These are phyloP conservation scores for Syrista parreyssii DNA, from an alignment of 2,888 invertebrate species.

Conservation along the genomic window DNA sequence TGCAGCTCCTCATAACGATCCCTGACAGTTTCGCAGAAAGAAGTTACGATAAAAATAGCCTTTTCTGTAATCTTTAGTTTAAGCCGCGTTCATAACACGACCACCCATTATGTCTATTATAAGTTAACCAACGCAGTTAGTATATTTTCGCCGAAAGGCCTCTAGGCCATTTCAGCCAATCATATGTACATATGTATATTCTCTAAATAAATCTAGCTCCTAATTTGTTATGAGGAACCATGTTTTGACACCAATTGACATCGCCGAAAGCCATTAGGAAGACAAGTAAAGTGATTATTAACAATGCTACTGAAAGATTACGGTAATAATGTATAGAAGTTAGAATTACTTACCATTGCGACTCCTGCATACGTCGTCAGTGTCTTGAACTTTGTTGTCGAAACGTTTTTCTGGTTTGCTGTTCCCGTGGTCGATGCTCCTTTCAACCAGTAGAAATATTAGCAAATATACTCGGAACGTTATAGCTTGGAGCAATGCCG, in stretches of 20 bases:
- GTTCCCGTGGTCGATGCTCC: background rate
- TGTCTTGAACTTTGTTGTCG: background rate
- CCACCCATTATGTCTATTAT: background rate
- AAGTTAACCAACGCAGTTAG: background rate
- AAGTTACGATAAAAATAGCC: background rate
- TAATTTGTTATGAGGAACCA: background rate
- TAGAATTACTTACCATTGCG: background rate
- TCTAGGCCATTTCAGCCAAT: background rate
- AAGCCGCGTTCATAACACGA: background rate
- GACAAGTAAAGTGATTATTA: background rate
- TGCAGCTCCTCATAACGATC: background rate
- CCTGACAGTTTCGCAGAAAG: background rate
- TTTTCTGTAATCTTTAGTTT: background rate
- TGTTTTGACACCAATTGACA: background rate
- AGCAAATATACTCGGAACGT: background rate
- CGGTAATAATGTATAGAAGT: background rate
- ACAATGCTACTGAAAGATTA: background rate
- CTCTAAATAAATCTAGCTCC: background rate
- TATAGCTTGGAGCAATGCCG: background rate
- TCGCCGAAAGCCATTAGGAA: background rate
- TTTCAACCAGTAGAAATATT: background rate
- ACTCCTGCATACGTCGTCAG: background rate
- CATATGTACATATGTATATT: background rate
- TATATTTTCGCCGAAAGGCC: background rate
- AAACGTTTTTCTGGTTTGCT: background rate